A percentile compares a stretch with the other conserved stretches of the same genome.
Conservation (phyloP, 2,888 invertebrate genomes). For the Phyllotreta striolata region DNA sequence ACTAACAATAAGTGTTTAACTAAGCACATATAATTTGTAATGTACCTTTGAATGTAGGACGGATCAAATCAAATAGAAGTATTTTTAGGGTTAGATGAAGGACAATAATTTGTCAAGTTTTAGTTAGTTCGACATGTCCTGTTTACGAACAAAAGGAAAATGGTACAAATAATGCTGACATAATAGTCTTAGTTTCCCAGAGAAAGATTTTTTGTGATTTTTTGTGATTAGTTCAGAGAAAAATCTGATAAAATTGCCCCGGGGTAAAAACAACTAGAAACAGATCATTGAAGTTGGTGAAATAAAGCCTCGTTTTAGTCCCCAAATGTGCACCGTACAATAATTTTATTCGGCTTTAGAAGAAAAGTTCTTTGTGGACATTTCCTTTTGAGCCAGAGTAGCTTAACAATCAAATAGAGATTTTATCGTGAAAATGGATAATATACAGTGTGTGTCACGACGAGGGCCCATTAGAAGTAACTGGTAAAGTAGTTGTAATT, state of each 20-base stretch:
- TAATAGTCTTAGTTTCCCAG: slow-evolving; percentile 2
- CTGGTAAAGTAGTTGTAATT: no score
- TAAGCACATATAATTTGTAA: no score
- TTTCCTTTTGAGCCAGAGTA: not conserved
- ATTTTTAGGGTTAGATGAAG: no score
- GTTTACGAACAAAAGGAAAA: not conserved
- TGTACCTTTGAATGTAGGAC: no score
- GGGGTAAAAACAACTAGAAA: not conserved
- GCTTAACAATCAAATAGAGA: not conserved
- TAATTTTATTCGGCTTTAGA: slow-evolving; percentile 4
- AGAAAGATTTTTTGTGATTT: no score
- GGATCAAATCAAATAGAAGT: no score
- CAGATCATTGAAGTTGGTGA: slow-evolving; percentile 11
- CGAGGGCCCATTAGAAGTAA: no score
- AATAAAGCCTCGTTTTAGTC: slow-evolving; percentile 1
- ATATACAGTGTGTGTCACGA: no score
- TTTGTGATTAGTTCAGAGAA: no score
- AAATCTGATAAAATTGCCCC: slow-evolving; percentile 1
- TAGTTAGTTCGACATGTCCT: not conserved
- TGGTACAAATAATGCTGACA: slow-evolving; percentile 3
- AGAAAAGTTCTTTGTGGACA: slow-evolving; percentile 10
- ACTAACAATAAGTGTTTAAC: no score
- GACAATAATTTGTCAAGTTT: not conserved
- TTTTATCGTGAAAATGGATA: not conserved
- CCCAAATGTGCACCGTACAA: not conserved